Base-by-base conservation (phyloP, 2,113 vertebrate species). In the Thunnus maccoyii region DNA sequence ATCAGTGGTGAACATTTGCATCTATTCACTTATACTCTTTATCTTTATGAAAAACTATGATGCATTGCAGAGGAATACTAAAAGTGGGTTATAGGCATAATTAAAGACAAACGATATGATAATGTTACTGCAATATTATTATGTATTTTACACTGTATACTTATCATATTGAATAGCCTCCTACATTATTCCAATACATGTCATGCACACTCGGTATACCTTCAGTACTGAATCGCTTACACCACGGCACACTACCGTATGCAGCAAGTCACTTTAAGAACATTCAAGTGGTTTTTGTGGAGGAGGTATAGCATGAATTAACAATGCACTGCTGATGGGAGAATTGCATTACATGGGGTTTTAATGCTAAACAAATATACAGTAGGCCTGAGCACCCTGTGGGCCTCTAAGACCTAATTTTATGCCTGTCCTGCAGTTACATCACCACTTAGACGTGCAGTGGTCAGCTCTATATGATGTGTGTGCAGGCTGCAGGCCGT, bases 351-450 rank as follows among this genome's bases (percentile, higher is more conserved):
- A 48, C 36, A 61, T 54, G 4, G 18, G 32, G 71, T 76, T 86
- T 79, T 70, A 72, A 83, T 78, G 62, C 71, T n/a, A 80, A 76
- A 50, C 70, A 90, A 88, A 89, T 65, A 41, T 41, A 41, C 36
- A 41, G 25, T 73, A 80, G 11, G 46, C 71, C 58, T 68, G 1
- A 25, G 56, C 30, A 18, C 64, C 50, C 62, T 5, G 22, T 5
- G 54, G 17, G 60, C 63, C 8, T 61, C 17, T n/a, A 11, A 76
- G 73, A 75, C 70, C 75, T 65, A 5, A 20, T 76, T 72, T 68
- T 36, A 41, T 30, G 67, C 25, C 46, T 54, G 48, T 81, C 68
- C 46, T 48, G 54, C 55, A 74, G 22, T 87, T 87, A 66, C 65
- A 73, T 73, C 78, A 91, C 64, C 51, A 54, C 62, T 72, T 61